Base-by-base conservation (phyloP, 2,888 invertebrate genomes). In the Pecten maximus region DNA sequence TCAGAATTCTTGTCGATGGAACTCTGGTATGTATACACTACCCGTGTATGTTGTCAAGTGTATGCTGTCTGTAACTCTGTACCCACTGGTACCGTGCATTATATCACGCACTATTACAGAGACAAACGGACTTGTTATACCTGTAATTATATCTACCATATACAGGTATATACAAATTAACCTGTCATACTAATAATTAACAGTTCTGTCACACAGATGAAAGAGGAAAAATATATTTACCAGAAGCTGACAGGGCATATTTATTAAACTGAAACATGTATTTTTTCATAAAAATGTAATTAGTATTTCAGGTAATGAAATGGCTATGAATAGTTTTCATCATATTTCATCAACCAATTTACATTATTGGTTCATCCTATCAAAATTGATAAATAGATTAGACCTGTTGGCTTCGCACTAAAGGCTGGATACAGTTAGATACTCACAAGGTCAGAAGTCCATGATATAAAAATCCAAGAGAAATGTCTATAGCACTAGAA, bases 81-180 rank as follows among this genome's bases (percentile, higher is more conserved):
- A 74, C 74, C 74, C 74, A 35, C 28, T 74, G 74, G 74, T 28
- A 74, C 74, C 74, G 8, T n/a, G 74, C 74, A 74, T 74, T 74
- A 74, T 28, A 1, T 74, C 74, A 35, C 15, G 15, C 4, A 35
- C 4, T 10, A 3, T 8, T 74, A 74, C 28, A n/a, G n/a, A n/a
- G n/a, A n/a, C n/a, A 74, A 35, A 74, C 15, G 10, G 28, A 74
- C 6, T 74, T 74, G 74, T 74, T 35, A 74, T 74, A 74, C 35
- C 74, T 35, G 19, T 74, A 74, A 74, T 74, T 74, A 35, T 12
- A 19, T 28, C 28, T 10, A 12, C 35, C n/a, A 74, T 28, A 28
- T 74, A 74, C 74, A 74, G 35, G 6, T 44, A 44, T 74, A 74
- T 74, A 74, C 35, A 28, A 74, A 74, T 74, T 74, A 74, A 35